phyloP scores from a whole-genome alignment of 2,888 invertebrate species.

The Ferrisia virgata region DNA sequence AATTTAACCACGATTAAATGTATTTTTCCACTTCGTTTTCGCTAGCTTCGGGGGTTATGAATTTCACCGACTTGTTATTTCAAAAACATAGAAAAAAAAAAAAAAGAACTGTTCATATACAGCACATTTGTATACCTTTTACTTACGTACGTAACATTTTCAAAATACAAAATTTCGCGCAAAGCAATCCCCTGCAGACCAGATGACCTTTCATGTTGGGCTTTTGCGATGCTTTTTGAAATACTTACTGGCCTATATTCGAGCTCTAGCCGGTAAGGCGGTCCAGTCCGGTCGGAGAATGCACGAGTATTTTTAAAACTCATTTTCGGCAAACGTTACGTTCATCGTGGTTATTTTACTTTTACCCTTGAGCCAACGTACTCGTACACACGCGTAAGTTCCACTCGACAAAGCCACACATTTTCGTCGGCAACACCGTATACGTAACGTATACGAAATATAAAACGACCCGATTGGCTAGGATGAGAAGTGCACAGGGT shows the following conservation, averaged over 20 bases:
- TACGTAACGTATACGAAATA: background rate
- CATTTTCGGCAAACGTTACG: background rate
- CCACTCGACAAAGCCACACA: background rate
- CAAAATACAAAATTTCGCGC: background rate
- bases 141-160: background rate
- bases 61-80: too few species aligned
- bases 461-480: too few species aligned
- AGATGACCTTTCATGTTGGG: background rate
- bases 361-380: background rate
- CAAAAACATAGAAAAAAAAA: too few species aligned
- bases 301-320: background rate
- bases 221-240: background rate
- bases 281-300: background rate
- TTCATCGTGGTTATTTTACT: too few species aligned
- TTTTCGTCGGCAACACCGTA: background rate
- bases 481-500: background rate
- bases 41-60: too few species aligned
- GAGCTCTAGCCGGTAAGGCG: background rate
- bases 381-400: background rate
- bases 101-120: too few species aligned
- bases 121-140: too few species aligned
- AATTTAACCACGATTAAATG: too few species aligned
- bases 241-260: background rate
- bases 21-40: too few species aligned
- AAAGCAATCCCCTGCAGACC: background rate